Conservation (phyloP, 2,888 invertebrate species). For the Blomia tropicalis region DNA sequence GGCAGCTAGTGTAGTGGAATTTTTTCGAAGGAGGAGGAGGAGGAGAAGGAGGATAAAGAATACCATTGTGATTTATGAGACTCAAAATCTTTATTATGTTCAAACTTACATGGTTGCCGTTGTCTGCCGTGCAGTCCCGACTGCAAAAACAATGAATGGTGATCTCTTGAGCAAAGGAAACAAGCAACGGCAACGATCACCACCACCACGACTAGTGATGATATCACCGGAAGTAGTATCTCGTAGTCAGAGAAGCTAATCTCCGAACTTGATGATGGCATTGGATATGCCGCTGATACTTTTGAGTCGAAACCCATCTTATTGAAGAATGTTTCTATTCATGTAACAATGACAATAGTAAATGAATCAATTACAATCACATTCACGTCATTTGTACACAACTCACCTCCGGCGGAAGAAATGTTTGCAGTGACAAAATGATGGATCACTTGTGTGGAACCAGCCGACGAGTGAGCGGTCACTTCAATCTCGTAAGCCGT, state of each 20-base stretch:
- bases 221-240: conserved; percentile 10
- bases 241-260: conserved; percentile 13
- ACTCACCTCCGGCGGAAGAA: not conserved
- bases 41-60: not conserved
- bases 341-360: not conserved
- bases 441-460: conserved; percentile 27
- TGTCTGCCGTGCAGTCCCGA: not conserved
- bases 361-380: not conserved
- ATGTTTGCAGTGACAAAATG: conserved; percentile 23
- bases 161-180: conserved; percentile 19
- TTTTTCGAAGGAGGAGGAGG: too few species aligned
- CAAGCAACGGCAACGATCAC: conserved; percentile 11
- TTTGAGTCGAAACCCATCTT: conserved; percentile 14
- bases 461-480: conserved; percentile 27
- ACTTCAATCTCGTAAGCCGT: conserved; percentile 27
- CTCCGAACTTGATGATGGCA: conserved; percentile 6
- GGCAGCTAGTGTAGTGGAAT: not conserved
- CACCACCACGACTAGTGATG: conserved; percentile 14
- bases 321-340: not conserved
- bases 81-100: too few species aligned
- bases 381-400: not conserved
- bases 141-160: conserved; percentile 16
- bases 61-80: not conserved
- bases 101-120: conserved; percentile 18
- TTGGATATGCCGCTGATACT: conserved; percentile 3